These are phyloP conservation scores for Acanthopleura granulata DNA, from an alignment of 2,888 invertebrate species.

Conservation along the genomic window DNA sequence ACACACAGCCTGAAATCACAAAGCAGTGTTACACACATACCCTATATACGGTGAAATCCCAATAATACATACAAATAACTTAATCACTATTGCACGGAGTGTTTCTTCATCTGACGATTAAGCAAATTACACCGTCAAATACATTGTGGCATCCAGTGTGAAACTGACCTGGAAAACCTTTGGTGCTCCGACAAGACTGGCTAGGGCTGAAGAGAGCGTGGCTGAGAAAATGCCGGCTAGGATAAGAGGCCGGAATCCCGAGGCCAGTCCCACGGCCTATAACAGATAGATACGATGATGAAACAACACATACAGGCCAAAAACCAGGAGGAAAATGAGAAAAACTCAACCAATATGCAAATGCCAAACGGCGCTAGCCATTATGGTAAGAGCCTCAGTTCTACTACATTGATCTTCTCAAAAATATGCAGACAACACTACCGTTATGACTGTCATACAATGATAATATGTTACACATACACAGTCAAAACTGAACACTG, in stretches of 20 bases:
- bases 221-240: conserved; percentile 98
- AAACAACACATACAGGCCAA: neutral
- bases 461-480: no score
- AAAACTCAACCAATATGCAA: no score
- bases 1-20: conserved; percentile 79
- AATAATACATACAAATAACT: neutral
- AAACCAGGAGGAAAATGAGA: no score
- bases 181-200: conserved; percentile 94
- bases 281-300: neutral
- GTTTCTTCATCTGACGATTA: neutral
- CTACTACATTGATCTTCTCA: no score
- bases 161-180: conserved; percentile 73
- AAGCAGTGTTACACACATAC: no score
- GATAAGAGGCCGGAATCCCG: conserved; percentile 88
- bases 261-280: conserved; percentile 69
- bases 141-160: neutral
- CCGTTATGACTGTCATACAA: no score
- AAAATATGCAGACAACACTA: no score
- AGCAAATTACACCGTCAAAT: no score
- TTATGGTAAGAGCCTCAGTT: no score
- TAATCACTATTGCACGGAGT: neutral
- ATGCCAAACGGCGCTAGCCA: no score
- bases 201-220: conserved; percentile 94
- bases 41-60: no score
- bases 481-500: no score